Evolutionary conservation across 2,888 invertebrate genomes (phyloP).

Genomic region (Andrena hattorfiana): DNA sequence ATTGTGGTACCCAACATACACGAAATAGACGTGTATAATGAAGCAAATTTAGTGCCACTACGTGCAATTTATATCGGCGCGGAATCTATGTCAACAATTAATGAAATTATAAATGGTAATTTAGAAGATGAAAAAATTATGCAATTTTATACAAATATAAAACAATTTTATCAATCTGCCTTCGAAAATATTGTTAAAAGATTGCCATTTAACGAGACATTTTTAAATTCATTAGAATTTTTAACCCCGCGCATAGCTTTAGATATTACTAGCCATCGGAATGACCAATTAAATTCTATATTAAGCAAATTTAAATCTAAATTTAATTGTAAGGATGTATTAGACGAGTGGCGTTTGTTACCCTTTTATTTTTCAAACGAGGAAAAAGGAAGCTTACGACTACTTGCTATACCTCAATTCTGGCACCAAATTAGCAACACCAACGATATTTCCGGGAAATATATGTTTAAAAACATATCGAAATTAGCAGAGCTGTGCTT

Average conservation of each 20-base stretch:
- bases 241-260: not conserved
- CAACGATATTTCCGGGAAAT: not conserved
- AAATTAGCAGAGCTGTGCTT: slow-evolving; percentile 1
- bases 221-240: not conserved
- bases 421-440: not conserved
- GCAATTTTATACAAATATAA: slow-evolving; percentile 5
- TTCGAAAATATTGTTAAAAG: not conserved
- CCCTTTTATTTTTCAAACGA: not conserved
- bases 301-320: not conserved
- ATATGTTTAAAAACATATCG: not conserved
- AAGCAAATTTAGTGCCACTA: not conserved
- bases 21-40: slow-evolving; percentile 1
- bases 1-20: not conserved
- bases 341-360: not conserved
- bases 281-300: not conserved
- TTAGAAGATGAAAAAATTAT: not conserved
- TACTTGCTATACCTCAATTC: not conserved
- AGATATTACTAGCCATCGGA: not conserved
- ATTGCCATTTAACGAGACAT: not conserved
- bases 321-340: not conserved
- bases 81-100: not conserved
- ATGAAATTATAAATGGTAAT: not conserved
- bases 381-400: not conserved
- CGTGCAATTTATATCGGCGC: not conserved
- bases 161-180: slow-evolving; percentile 9